Conservation (phyloP, 2,113 vertebrate species). For the Ondatra zibethicus region DNA sequence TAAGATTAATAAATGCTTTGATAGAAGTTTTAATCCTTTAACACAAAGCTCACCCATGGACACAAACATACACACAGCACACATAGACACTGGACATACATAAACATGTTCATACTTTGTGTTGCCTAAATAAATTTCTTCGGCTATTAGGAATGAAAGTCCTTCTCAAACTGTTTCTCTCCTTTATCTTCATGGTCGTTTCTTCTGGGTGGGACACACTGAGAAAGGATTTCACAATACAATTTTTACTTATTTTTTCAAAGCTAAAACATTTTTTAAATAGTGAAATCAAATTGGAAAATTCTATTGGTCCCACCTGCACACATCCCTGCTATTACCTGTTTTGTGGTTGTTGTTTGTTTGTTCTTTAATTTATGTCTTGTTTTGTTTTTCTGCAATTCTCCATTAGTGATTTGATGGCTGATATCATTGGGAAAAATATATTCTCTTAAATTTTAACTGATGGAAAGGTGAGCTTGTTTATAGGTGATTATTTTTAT, state of each 20-base stretch:
- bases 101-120: not conserved
- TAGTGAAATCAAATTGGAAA: not conserved
- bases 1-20: slow-evolving; percentile 21
- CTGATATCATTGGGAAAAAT: not conserved
- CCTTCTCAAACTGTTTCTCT: not conserved
- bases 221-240: not conserved
- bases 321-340: not conserved
- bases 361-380: not conserved
- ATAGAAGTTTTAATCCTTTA: slow-evolving; percentile 2
- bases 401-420: not conserved
- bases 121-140: not conserved
- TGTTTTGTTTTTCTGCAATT: not conserved
- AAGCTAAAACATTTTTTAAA: not conserved
- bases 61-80: not conserved
- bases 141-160: not conserved
- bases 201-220: not conserved
- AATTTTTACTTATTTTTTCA: not conserved
- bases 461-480: not conserved
- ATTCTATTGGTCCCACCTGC: not conserved
- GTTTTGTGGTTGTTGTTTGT: not conserved
- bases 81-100: not conserved
- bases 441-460: not conserved
- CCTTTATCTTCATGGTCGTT: not conserved
- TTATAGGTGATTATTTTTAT: not conserved
- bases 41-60: slow-evolving; percentile 18